Evolutionary conservation across 1,140 invertebrate genomes (phyloP), one percentile per base, ranked within the genome.

Genomic region (Caenorhabditis briggsae): DNA sequence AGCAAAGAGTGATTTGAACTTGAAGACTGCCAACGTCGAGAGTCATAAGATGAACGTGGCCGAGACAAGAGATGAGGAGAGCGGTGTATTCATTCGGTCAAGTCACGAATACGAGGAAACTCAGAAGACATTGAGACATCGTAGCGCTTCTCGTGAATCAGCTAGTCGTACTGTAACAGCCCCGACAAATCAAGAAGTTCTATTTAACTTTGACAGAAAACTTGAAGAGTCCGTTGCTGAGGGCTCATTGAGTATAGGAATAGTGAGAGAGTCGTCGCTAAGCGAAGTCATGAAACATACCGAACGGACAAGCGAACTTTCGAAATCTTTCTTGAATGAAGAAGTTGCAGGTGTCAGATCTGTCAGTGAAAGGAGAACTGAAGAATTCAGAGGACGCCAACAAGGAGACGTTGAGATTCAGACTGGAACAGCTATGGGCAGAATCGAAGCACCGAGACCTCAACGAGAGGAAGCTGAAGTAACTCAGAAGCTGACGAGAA

Each of bases 261-360:
- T 78, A 53, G 70, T 78, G 70, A 78, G 70, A 78, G 70, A 78
- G 70, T 78, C 46, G 70, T 78, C 70, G 70, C 70, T 50, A 23
- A 78, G 46, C 53, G 70, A 78, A 41, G 46, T 78, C 6, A 53
- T 78, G 70, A 48, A 50, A 50, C 70, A 78, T 46, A 23, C 70
- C 70, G 70, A 78, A 78, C 70, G 70, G 70, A 78, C 70, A 78
- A 78, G 70, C 23, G 70, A 78, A 50, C n/a, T 78, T 18, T 50
- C 43, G 23, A 78, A 78, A 50, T n/a, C 33, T 1, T 50, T 18
- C 3, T 18, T 48, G 70, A 78, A 53, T 43, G 70, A 78, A 78
- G 70, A 78, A 78, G 70, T 78, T 78, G 70, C 70, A 78, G 70
- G 70, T 50, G 70, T 78, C 5, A 12, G 70, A 23, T 20, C 46